These are phyloP conservation scores for Drosophila sproati DNA, from an alignment of 1,140 invertebrate genomes.

Conservation along the genomic window DNA sequence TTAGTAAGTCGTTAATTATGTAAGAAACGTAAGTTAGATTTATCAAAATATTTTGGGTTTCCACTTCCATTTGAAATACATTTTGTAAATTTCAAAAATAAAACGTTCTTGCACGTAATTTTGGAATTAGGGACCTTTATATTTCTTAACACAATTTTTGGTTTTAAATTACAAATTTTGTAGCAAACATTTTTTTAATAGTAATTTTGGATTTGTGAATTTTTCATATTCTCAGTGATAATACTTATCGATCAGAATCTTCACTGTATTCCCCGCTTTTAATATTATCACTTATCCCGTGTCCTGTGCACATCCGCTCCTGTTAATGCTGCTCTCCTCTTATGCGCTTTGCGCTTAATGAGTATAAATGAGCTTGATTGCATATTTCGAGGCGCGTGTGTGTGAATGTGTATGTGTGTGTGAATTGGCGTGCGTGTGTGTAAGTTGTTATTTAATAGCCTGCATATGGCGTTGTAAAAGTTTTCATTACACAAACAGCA, in stretches of 20 bases:
- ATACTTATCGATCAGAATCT: too few relatives aligned
- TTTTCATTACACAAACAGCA: constrained; percentile 82
- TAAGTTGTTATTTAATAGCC: constrained; percentile 76
- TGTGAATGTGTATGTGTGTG: constrained; percentile 19
- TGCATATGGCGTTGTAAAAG: constrained; percentile 82
- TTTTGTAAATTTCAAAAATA: too few relatives aligned
- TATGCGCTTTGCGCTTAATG: constrained; percentile 66
- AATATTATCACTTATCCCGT: background rate
- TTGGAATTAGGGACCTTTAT: too few relatives aligned
- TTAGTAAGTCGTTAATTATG: too few relatives aligned
- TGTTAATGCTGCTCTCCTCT: constrained; percentile 13
- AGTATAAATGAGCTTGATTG: constrained; percentile 82
- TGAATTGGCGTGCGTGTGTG: constrained; percentile 28
- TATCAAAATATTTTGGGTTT: too few relatives aligned
- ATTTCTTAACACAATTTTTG: too few relatives aligned
- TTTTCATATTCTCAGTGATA: too few relatives aligned
- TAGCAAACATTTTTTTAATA: too few relatives aligned
- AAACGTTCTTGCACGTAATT: too few relatives aligned
- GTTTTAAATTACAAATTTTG: background rate
- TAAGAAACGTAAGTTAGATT: too few relatives aligned
- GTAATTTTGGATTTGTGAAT: background rate
- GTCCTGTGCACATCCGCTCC: constrained; percentile 4
- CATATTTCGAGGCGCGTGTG: constrained; percentile 69
- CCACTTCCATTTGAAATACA: too few relatives aligned
- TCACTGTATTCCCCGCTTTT: background rate